Conservation (phyloP, 2,797 vertebrate species). For the Calcarius lapponicus region DNA sequence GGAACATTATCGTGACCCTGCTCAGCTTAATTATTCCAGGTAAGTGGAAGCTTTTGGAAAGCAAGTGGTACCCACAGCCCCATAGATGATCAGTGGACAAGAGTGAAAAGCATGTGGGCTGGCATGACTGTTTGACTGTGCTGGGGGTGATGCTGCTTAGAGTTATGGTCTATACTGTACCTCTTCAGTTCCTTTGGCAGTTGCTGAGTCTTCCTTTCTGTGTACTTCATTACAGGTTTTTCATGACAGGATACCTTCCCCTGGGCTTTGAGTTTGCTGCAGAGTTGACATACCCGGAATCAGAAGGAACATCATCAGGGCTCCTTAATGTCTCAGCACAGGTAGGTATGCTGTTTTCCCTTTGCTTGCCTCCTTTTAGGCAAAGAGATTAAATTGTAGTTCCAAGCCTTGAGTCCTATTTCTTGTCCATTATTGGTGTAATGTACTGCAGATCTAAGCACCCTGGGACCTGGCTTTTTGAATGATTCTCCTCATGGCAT, state of each 20-base stretch:
- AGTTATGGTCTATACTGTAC: background rate
- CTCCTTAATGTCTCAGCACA: slow-evolving; percentile 95
- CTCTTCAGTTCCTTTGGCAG: background rate
- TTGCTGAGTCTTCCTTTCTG: background rate
- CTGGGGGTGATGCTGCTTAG: background rate
- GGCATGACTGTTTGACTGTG: background rate
- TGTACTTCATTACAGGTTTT: slow-evolving; percentile 82
- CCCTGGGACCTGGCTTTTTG: background rate
- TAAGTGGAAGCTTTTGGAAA: background rate
- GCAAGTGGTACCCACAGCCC: background rate
- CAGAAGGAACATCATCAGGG: slow-evolving; percentile 94
- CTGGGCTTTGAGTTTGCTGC: slow-evolving; percentile 96
- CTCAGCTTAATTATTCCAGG: background rate
- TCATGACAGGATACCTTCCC: slow-evolving; percentile 96
- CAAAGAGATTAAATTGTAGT: background rate
- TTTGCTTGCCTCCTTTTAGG: background rate
- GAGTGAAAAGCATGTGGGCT: background rate
- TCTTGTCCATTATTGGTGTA: background rate
- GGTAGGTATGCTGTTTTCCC: slow-evolving; percentile 72
- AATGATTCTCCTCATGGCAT: background rate
- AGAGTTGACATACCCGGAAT: slow-evolving; percentile 94
- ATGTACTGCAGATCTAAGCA: background rate
- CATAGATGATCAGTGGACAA: background rate
- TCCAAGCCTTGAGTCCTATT: background rate
- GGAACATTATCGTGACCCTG: background rate